Evolutionary conservation across 1,140 invertebrate genomes (phyloP), one percentile per base, ranked within the genome.

Genomic region (Phymorhynchus buccinoides): DNA sequence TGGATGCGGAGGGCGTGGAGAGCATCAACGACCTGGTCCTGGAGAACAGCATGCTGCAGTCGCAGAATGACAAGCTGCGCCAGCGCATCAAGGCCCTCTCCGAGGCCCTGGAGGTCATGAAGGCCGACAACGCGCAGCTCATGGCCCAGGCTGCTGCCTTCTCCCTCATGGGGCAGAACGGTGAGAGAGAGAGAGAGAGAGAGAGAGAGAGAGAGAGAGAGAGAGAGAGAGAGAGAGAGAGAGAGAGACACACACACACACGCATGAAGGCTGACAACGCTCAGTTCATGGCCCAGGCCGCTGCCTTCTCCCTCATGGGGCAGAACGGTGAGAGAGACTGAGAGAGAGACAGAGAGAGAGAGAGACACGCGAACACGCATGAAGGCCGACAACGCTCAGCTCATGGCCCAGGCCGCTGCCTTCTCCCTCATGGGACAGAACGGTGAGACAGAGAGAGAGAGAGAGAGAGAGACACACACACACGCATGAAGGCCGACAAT

Each of bases 21-120:
- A 95, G 95, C 41, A 95, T 98, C 75, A 99, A 98, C 89, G 98
- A 99, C 91, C 97, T 98, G 92, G 98, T 96, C 91, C 96, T 98
- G 91, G 99, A 99, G 93, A 99, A 99, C 93, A 96, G 96, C n/a
- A 96, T 99, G 95, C 94, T 99, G 0, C 96, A 96, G 86, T 95
- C 95, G 78, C 98, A 99, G 93, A 95, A 97, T 48, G 96, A 97
- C 89, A 96, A 97, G 89, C 94, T 99, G 73, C 94, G 97, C 68
- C 96, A 96, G 12, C 93, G 98, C 86, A 95, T 99, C 0, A 99
- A 99, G 94, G 97, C 97, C 4, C 95, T 99, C 94, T 96, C 97
- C 90, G 97, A 98, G 90, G 98, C 98, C 0, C 96, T 99, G n/a
- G 97, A 99, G 85, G 95, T 95, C 37, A 92, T 99, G n/a, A 98